These are phyloP conservation scores for Loris lydekkerianus DNA, from an alignment of 2,797 vertebrate genomes.

Conservation along the genomic window DNA sequence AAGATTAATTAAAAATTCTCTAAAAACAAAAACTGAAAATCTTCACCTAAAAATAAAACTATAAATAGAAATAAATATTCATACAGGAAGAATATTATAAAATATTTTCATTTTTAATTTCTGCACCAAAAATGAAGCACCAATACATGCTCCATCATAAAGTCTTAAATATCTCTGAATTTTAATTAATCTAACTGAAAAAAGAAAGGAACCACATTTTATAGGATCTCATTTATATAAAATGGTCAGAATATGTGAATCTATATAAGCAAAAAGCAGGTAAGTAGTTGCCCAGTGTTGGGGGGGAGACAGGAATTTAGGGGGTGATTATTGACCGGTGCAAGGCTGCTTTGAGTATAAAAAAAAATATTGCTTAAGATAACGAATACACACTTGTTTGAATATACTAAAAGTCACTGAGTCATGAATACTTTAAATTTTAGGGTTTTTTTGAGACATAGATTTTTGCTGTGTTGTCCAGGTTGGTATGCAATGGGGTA, in stretches of 20 bases:
- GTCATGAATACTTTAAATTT: not conserved
- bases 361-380: not conserved
- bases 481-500: not conserved
- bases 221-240: too few species aligned
- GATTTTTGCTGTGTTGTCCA: not conserved
- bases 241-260: not conserved
- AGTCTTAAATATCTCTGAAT: not conserved
- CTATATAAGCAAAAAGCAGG: not conserved
- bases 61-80: not conserved
- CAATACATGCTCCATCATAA: not conserved
- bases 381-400: not conserved
- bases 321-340: not conserved
- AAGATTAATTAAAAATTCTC: not conserved
- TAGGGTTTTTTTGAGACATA: not conserved
- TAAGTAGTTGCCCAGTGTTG: not conserved
- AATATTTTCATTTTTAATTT: not conserved
- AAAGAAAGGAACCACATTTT: not conserved
- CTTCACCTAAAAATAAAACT: not conserved
- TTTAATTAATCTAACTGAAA: not conserved
- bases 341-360: not conserved
- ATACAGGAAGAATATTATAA: not conserved
- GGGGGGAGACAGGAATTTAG: too few species aligned
- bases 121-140: not conserved
- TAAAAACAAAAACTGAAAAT: not conserved
- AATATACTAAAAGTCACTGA: not conserved